These are phyloP conservation scores for Amblyopsis rosae DNA, from an alignment of 2,113 vertebrate genomes.

Conservation along the genomic window DNA sequence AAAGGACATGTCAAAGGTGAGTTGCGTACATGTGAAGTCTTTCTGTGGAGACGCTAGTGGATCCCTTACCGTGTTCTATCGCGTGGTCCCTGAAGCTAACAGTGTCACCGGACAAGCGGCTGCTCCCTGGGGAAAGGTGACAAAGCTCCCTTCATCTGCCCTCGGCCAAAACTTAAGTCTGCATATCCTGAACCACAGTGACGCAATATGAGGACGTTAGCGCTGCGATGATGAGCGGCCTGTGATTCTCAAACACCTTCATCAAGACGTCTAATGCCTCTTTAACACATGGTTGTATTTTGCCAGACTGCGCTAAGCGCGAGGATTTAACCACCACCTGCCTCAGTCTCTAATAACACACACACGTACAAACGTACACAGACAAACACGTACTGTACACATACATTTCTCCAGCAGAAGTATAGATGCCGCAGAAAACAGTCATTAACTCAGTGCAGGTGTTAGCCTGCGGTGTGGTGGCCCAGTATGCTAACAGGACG, in stretches of 20 bases:
- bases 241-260: constrained; percentile 72
- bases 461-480: constrained; percentile 63
- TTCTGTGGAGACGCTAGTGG: not conserved
- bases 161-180: constrained; percentile 63
- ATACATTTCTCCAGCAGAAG: constrained; percentile 62
- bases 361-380: not conserved
- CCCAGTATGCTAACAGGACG: constrained; percentile 20
- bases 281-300: constrained; percentile 76
- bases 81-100: constrained; percentile 34
- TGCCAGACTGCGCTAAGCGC: constrained; percentile 66
- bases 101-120: constrained; percentile 20
- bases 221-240: constrained; percentile 62
- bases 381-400: not conserved
- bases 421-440: constrained; percentile 71
- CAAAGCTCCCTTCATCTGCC: constrained; percentile 46
- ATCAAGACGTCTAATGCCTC: constrained; percentile 74
- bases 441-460: constrained; percentile 75
- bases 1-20: not conserved
- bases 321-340: constrained; percentile 69
- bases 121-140: constrained; percentile 42
- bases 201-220: constrained; percentile 63
- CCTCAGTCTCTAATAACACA: constrained; percentile 75
- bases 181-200: constrained; percentile 68
- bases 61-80: constrained; percentile 49
- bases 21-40: not conserved